Conservation (phyloP, 2,113 vertebrate genomes). For the Taurulus bubalis region DNA sequence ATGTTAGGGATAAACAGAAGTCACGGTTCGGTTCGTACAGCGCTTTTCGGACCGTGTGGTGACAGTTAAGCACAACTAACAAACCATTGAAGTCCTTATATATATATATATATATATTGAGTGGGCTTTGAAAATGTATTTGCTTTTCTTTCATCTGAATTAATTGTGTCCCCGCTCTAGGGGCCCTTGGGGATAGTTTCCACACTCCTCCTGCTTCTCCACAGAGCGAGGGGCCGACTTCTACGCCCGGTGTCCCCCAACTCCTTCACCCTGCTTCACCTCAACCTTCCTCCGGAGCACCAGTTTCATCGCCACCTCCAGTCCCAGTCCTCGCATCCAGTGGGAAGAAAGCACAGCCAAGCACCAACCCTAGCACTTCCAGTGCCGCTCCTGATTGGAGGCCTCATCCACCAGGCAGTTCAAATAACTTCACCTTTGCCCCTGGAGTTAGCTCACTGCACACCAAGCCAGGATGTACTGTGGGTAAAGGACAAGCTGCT, state of each 20-base stretch:
- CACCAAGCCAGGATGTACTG: constrained; percentile 38
- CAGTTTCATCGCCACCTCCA: constrained; percentile 44
- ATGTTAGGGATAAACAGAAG: background rate
- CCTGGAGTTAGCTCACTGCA: constrained; percentile 22
- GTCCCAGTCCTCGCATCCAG: constrained; percentile 14
- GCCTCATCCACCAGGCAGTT: constrained; percentile 37
- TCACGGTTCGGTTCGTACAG: no score
- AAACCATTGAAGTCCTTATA: background rate
- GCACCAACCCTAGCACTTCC: constrained; percentile 2
- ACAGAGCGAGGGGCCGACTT: constrained; percentile 39
- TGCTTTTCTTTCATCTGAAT: background rate
- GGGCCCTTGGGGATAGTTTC: constrained; percentile 68
- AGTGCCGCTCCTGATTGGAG: constrained; percentile 46
- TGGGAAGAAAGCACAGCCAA: constrained; percentile 38
- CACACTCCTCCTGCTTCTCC: constrained; percentile 78
- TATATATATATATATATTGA: background rate
- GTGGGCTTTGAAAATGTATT: background rate
- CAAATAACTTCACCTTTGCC: constrained; percentile 25
- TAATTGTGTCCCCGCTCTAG: constrained; percentile 47
- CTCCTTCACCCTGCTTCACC: constrained; percentile 13
- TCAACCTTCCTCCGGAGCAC: constrained; percentile 29
- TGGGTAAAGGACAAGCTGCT: constrained; percentile 31
- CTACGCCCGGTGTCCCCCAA: constrained; percentile 3
- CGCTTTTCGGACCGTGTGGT: background rate
- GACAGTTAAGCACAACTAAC: background rate